phyloP scores from a whole-genome alignment of 2,888 invertebrate species.

The Pyrochroa serraticornis region DNA sequence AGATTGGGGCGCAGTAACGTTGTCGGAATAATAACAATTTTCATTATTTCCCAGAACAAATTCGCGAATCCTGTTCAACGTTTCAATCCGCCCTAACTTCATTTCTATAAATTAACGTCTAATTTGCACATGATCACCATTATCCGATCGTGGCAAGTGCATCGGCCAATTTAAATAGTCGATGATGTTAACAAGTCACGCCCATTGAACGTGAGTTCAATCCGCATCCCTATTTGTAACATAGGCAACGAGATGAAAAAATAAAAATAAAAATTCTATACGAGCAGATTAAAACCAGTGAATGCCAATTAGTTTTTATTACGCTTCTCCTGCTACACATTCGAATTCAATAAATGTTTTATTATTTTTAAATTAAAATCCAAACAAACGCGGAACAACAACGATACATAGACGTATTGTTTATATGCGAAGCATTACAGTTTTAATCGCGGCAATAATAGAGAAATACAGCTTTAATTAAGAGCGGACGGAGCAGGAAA shows the following conservation, averaged over 20 bases:
- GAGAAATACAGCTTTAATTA: conserved; percentile 40
- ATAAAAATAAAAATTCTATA: no score
- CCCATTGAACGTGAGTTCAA: neutral
- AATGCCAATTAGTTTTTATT: conserved; percentile 4
- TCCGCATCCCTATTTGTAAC: no score
- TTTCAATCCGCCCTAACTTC: conserved; percentile 22
- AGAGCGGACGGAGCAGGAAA: conserved; percentile 22
- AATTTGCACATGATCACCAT: conserved; percentile 30
- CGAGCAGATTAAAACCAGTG: neutral
- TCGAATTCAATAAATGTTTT: conserved; percentile 6
- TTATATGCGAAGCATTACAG: conserved; percentile 27
- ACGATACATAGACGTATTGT: conserved; percentile 19
- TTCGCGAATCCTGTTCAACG: conserved; percentile 6
- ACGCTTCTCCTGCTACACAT: neutral
- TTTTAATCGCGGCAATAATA: conserved; percentile 36
- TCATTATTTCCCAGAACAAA: conserved; percentile 19
- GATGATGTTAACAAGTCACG: conserved; percentile 20
- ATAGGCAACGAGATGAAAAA: no score
- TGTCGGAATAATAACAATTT: conserved; percentile 27
- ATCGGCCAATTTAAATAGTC: conserved; percentile 11
- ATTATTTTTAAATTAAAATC: conserved; percentile 23
- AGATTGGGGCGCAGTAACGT: conserved; percentile 14
- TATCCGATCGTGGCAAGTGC: conserved; percentile 14
- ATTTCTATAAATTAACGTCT: conserved; percentile 28
- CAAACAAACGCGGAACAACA: conserved; percentile 5